Conservation (phyloP, 2,113 vertebrate genomes). For the Orthonyx spaldingii region DNA sequence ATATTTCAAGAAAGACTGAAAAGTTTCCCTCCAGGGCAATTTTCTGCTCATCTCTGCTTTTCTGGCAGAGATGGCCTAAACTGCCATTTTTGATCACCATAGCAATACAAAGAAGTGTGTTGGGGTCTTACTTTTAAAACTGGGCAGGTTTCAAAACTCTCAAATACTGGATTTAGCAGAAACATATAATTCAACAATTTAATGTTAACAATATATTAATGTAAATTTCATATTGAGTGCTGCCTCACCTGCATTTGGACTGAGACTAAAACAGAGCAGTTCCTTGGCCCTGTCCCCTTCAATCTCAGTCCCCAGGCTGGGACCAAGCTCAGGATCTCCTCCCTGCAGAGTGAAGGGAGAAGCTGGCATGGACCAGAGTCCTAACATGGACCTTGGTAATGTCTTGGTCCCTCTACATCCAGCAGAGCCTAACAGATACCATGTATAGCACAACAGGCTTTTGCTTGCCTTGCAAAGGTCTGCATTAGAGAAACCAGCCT, state of each 20-base stretch:
- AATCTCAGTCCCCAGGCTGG: not conserved
- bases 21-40: not conserved
- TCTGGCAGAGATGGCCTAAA: not conserved
- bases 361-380: rapidly evolving
- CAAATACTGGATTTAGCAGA: not conserved
- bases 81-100: not conserved
- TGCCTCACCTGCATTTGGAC: not conserved
- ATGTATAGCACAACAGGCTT: not conserved
- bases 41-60: too few relatives aligned
- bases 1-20: not conserved
- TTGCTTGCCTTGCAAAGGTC: not conserved
- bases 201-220: not conserved
- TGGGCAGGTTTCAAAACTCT: not conserved
- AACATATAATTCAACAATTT: not conserved
- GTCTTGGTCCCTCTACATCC: not conserved
- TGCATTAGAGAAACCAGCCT: not conserved
- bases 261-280: not conserved
- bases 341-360: not conserved
- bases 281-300: not conserved
- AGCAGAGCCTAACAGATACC: not conserved
- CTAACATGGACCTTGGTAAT: not conserved
- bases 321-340: not conserved
- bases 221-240: not conserved
- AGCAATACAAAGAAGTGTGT: not conserved
- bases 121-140: not conserved